Percentiles rank a stretch among this genome's conserved stretches.
Evolutionary conservation across 2,797 vertebrate genomes (phyloP).

Genomic region (Acipenser ruthenus): DNA sequence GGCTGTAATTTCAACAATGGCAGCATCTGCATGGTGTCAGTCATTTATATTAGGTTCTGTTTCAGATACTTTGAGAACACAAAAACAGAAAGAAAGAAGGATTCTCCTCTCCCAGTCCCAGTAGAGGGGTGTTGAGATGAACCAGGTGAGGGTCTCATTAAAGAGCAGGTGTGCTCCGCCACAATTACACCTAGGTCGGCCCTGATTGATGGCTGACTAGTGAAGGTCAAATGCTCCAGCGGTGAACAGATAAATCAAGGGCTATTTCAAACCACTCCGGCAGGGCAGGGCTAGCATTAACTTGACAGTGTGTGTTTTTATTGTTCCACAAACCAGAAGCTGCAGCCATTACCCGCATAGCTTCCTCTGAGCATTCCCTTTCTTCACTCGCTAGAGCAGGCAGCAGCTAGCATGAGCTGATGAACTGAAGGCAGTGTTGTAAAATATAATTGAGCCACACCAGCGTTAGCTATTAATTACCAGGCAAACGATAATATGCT

Average conservation of each 20-base stretch:
- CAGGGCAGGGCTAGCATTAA: conserved; percentile 20
- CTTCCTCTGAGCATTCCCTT: conserved; percentile 10
- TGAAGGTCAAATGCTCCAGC: conserved; percentile 32
- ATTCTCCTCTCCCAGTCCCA: too few species aligned
- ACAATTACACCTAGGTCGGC: conserved; percentile 35
- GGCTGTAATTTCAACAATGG: neutral
- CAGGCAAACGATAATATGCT: too few species aligned
- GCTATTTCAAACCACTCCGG: conserved; percentile 18
- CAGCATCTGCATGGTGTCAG: neutral
- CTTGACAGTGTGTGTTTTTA: conserved; percentile 29
- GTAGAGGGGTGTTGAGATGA: conserved; percentile 11
- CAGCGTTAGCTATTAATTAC: too few species aligned
- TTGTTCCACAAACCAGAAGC: conserved; percentile 41
- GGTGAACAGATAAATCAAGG: conserved; percentile 48
- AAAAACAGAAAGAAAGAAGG: too few species aligned
- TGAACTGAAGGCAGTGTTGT: too few species aligned
- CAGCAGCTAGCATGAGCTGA: too few species aligned
- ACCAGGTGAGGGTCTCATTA: conserved; percentile 49
- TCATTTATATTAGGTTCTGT: neutral
- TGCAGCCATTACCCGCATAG: conserved; percentile 30
- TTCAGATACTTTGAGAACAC: too few species aligned
- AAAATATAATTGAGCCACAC: too few species aligned
- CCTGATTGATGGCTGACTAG: conserved; percentile 20
- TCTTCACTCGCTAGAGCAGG: neutral
- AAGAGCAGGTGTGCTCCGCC: conserved; percentile 48